phyloP scores from a whole-genome alignment of 2,113 vertebrate species.

The Balaeniceps rex region DNA sequence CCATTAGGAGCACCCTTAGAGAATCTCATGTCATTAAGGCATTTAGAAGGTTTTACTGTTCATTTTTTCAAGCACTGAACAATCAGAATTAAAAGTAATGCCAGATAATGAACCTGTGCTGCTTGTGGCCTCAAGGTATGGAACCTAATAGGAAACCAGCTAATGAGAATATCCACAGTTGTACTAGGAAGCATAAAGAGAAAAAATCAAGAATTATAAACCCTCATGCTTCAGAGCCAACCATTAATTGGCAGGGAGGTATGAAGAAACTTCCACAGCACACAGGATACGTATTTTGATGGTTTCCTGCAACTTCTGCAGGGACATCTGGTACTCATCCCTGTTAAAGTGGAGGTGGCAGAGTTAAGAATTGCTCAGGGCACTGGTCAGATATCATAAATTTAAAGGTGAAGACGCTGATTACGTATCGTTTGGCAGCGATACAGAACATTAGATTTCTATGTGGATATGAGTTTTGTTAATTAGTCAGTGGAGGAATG shows the following conservation, averaged over 20 bases:
- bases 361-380: neutral
- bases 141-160: neutral
- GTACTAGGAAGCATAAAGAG: neutral
- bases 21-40: neutral
- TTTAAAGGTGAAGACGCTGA: neutral
- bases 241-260: neutral
- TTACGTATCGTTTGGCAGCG: neutral
- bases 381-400: neutral
- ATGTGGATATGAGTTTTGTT: neutral
- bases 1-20: neutral
- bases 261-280: neutral
- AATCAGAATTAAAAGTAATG: slow-evolving; percentile 32
- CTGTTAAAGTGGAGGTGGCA: neutral
- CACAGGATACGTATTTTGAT: neutral
- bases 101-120: slow-evolving; percentile 1
- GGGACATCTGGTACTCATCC: neutral
- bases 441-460: neutral
- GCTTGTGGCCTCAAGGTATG: slow-evolving; percentile 23
- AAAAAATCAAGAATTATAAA: neutral
- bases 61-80: neutral
- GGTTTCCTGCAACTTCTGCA: neutral
- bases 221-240: neutral
- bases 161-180: slow-evolving; percentile 23
- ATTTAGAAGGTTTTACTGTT: slow-evolving; percentile 1
- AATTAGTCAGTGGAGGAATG: neutral